These are phyloP conservation scores for Camponotus fellah DNA, from an alignment of 2,888 invertebrate genomes.

Conservation along the genomic window DNA sequence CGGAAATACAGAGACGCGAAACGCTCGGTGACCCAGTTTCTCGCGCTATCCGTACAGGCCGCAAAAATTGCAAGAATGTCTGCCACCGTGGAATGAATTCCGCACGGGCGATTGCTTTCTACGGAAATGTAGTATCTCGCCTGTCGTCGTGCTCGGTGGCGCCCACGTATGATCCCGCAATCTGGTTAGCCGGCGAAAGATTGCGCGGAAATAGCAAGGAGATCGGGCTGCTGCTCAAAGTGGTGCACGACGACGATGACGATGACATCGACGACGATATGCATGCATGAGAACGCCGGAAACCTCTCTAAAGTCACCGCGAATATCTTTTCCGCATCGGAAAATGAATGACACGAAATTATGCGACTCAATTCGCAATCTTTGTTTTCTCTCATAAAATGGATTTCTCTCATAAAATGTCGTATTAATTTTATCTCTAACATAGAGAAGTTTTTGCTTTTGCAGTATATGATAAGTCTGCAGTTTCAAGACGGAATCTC, in stretches of 20 bases:
- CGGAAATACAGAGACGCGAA: conserved; percentile 9
- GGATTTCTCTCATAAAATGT: conserved; percentile 3
- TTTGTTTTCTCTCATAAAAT: neutral
- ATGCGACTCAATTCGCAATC: neutral
- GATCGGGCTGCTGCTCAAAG: conserved; percentile 71
- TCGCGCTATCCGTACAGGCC: neutral
- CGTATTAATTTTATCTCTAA: neutral
- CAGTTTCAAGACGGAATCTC: neutral
- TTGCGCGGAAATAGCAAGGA: conserved; percentile 82
- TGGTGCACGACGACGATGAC: conserved; percentile 59
- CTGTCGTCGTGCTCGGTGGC: conserved; percentile 44
- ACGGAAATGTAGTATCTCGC: conserved; percentile 58
- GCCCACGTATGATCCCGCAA: conserved; percentile 70
- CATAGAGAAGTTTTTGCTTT: neutral
- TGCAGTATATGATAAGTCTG: neutral
- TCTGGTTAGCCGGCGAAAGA: conserved; percentile 81
- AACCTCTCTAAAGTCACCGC: neutral
- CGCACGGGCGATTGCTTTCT: conserved; percentile 52
- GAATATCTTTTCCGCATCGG: conserved; percentile 7
- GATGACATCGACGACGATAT: conserved; percentile 36
- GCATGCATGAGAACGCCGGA: conserved; percentile 34
- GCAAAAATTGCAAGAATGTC: conserved; percentile 30
- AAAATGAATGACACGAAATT: conserved; percentile 18
- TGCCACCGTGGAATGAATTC: conserved; percentile 58
- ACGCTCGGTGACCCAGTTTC: neutral